Evolutionary conservation across 2,113 vertebrate species (phyloP), one percentile per base, ranked within the genome.

Genomic region (Anolis sagrei): DNA sequence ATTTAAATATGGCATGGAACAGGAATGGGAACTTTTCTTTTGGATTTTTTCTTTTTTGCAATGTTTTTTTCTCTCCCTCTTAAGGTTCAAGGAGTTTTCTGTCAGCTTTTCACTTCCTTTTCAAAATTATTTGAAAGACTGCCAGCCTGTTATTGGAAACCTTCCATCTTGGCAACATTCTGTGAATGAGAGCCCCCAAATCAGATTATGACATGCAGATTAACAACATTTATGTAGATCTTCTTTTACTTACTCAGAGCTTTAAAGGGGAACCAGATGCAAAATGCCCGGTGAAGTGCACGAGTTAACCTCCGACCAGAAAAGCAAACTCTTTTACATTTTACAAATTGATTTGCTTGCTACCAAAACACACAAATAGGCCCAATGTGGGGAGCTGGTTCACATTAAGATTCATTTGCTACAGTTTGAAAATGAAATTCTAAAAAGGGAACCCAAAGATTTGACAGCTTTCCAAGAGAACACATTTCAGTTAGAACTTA

Each of bases 391-490:
- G 0, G 51, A 80, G 64, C 29, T n/a, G 14, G 81, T 32, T 75
- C 29, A 25, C 64, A 91, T 76, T 75, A 49, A 0, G 1, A 58
- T 74, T 48, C 2, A 0, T 32, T 88, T 54, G 73, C 0, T 5
- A 90, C 83, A 83, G 79, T 86, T 58, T 64, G 61, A 81, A 88
- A 93, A 82, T 72, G 69, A 90, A 44, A 88, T 64, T 76, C 81
- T 87, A 85, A 3, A 0, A 88, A 87, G 72, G 5, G 0, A 82
- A 87, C 70, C 89, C 79, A 61, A 84, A 36, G 61, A 87, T 90
- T 69, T 83, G 92, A 92, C 0, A 82, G 89, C 70, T 90, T 93
- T 91, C 86, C 80, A 89, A 89, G 74, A 4, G 64, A 93, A 89
- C 82, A 87, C 0, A 68, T 73, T 85, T 69, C 1, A 25, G 61